phyloP scores from a whole-genome alignment of 2,888 invertebrate genomes.

The Muscina levida region DNA sequence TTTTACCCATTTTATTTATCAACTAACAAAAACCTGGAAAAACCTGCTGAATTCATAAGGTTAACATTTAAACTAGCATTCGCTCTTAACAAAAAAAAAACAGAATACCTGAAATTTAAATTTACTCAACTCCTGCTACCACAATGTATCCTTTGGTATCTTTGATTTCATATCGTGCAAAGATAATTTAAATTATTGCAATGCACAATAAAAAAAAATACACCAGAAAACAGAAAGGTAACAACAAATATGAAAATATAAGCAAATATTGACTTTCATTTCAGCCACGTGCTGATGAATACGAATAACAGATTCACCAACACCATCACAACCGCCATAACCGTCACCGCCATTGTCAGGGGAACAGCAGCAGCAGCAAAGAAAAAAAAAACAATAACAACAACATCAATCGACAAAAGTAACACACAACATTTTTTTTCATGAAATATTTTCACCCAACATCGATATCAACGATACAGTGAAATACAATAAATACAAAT shows the following conservation, averaged over 20 bases:
- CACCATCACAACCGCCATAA: constrained; percentile 1
- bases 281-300: constrained; percentile 42
- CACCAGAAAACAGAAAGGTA: background rate
- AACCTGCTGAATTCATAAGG: no score
- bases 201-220: background rate
- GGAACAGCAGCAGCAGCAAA: background rate
- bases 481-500: constrained; percentile 3
- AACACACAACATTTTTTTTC: background rate
- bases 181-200: constrained; percentile 21
- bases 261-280: constrained; percentile 55
- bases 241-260: constrained; percentile 31
- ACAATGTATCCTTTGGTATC: constrained; percentile 23
- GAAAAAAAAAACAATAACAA: background rate
- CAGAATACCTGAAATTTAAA: background rate
- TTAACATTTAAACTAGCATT: background rate
- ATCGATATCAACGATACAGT: constrained; percentile 2
- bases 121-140: background rate
- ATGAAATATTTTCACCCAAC: background rate
- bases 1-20: background rate
- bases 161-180: constrained; percentile 25
- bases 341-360: background rate
- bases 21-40: no score
- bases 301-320: constrained; percentile 23
- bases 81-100: background rate
- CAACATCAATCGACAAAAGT: constrained; percentile 6